Base-by-base conservation (phyloP, 2,113 vertebrate species). In the Coptodon rendalli region DNA sequence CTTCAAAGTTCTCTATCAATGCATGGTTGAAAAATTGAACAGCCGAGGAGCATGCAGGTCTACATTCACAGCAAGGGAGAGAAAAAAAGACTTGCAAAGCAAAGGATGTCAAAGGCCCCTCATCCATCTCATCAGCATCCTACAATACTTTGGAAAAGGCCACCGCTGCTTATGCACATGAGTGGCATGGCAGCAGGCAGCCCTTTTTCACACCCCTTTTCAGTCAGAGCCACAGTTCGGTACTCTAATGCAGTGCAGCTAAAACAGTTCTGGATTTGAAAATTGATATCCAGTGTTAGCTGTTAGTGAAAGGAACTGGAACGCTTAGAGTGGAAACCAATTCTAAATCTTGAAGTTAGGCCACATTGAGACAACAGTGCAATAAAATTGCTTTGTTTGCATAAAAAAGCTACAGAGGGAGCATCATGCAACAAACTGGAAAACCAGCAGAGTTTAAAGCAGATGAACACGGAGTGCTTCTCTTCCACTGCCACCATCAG, bases 101-200 rank as follows among this genome's bases (percentile, higher is more conserved):
- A 71, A n/a, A 84, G 81, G 34, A 88, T 81, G 89, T 88, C 91
- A 93, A 86, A 89, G 82, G 45, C 84, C 54, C 68, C 82, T 89
- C 84, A 85, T 83, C 56, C 76, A 88, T 76, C 82, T 91, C 87
- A 87, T 93, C 84, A 90, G 86, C 87, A 89, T 89, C 59, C 78
- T 48, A 71, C 84, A 83, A 83, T 50, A 63, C 66, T 91, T 14
- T 61, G 43, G 38, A 53, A 86, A 87, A 87, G 88, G 79, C 54
- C 85, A 89, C 81, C 36, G 61, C 85, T 86, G 73, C 45, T 83
- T 57, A 34, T 92, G 80, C 40, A 36, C 81, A 90, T 10, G 80
- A 89, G 87, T 87, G 78, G 61, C 56, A 78, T 76, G 89, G 82
- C 81, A 86, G 86, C 80, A 50, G 81, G 24, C 31, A 68, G 36